Percentiles rank a stretch among this genome's conserved stretches.
phyloP scores from a whole-genome alignment of 2,113 vertebrate genomes.

The Ochotona curzoniae region DNA sequence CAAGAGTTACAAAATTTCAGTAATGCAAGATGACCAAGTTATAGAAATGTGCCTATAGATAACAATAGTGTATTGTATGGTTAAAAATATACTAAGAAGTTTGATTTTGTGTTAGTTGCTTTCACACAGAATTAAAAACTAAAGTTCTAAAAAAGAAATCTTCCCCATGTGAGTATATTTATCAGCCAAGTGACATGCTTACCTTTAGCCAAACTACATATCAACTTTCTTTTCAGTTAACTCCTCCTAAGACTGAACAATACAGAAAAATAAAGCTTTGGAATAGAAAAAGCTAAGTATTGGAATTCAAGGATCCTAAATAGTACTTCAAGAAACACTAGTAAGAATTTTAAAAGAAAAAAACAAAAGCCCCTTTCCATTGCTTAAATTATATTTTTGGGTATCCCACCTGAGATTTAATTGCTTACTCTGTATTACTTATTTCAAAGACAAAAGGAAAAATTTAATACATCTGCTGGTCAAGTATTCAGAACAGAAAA shows the following conservation, averaged over 20 bases:
- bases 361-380: neutral
- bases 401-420: neutral
- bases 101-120: neutral
- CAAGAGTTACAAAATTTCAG: neutral
- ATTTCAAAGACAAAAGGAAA: neutral
- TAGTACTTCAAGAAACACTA: constrained; percentile 13
- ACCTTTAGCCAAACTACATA: neutral
- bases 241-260: constrained; percentile 28
- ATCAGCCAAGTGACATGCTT: neutral
- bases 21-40: neutral
- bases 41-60: neutral
- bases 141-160: neutral
- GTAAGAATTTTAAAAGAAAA: neutral
- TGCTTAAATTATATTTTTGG: neutral
- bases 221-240: neutral
- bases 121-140: neutral
- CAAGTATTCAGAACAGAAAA: neutral
- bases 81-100: neutral
- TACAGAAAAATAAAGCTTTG: neutral
- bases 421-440: neutral
- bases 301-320: neutral
- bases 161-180: neutral
- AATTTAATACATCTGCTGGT: neutral
- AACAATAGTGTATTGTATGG: neutral
- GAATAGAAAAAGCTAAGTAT: neutral